Conservation (phyloP, 1,140 invertebrate species). For the Daktulosphaira vitifoliae region DNA sequence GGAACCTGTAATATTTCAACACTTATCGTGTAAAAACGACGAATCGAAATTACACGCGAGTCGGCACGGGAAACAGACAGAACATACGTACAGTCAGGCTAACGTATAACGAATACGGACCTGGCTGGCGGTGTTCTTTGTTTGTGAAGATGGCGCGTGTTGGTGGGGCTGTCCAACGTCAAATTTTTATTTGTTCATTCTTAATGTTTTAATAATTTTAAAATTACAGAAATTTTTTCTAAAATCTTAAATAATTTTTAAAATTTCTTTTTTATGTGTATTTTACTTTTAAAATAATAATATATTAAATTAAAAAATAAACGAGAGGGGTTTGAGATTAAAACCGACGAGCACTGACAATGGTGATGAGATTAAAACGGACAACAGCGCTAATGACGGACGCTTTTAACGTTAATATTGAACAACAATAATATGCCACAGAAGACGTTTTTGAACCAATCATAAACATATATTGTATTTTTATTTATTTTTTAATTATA, state of each 20-base stretch:
- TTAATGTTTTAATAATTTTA: no score
- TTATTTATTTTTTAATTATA: no score
- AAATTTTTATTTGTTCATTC: background rate
- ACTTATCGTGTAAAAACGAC: conserved; percentile 39
- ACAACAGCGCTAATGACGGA: background rate
- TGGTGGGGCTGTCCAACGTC: conserved; percentile 15
- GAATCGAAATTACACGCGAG: conserved; percentile 20
- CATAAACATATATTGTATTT: no score
- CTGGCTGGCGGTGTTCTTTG: conserved; percentile 26
- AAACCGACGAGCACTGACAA: background rate
- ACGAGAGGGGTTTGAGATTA: conserved; percentile 31
- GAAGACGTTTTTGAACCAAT: conserved; percentile 1
- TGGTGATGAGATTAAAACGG: conserved; percentile 27
- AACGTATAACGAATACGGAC: conserved; percentile 20
- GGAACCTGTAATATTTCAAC: no score
- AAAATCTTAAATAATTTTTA: background rate
- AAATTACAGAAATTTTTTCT: background rate
- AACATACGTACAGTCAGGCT: conserved; percentile 19
- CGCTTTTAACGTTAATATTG: conserved; percentile 14
- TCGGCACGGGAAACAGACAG: conserved; percentile 14
- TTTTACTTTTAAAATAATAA: background rate
- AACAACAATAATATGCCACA: conserved; percentile 9
- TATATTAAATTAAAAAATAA: background rate
- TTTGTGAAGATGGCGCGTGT: conserved; percentile 33
- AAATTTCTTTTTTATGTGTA: background rate